Evolutionary conservation across 2,888 invertebrate species (phyloP), one percentile per base, ranked within the genome.

Genomic region (Mantis religiosa): DNA sequence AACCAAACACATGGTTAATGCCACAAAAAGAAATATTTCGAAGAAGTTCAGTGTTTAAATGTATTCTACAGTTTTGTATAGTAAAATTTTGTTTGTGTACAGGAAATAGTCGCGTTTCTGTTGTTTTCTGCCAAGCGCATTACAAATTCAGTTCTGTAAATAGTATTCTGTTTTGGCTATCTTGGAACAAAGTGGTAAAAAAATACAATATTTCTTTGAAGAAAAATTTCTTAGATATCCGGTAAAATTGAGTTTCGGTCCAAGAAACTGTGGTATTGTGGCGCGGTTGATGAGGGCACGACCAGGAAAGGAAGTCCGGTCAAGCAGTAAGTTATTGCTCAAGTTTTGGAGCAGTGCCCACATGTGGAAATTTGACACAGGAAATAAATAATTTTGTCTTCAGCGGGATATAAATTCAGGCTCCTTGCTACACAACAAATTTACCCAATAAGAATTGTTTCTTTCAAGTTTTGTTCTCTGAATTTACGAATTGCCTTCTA

Each of bases 331-430:
- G 28, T 85, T 85, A 85, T 85, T 54, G 85, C 20, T n/a, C 15
- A 27, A 85, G 3, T 85, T 54, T 27, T 85, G 85, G 54, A 54
- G 47, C 27, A 4, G 47, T 54, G 41, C 54, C 85, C 85, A 85
- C 27, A 41, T 47, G 47, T 41, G 34, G 85, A 85, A 85, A 85
- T 85, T 71, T 85, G 85, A 85, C 85, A n/a, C 41, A n/a, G 47
- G 85, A 85, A 41, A 85, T 41, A 85, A 85, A 85, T 85, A 85
- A 85, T 85, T 85, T 85, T 85, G n/a, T 71, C 54, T 25, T 71
- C 54, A 71, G 20, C 54, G 54, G 15, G 85, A 47, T 47, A 85
- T 41, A 85, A 41, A 84, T 84, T 84, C 28, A 84, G n/a, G 84
- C 84, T 84, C 14, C 84, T 84, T 84, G 28, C 30, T 15, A 12